Base-by-base conservation (phyloP, 2,888 invertebrate species). In the Deilephila porcellus region DNA sequence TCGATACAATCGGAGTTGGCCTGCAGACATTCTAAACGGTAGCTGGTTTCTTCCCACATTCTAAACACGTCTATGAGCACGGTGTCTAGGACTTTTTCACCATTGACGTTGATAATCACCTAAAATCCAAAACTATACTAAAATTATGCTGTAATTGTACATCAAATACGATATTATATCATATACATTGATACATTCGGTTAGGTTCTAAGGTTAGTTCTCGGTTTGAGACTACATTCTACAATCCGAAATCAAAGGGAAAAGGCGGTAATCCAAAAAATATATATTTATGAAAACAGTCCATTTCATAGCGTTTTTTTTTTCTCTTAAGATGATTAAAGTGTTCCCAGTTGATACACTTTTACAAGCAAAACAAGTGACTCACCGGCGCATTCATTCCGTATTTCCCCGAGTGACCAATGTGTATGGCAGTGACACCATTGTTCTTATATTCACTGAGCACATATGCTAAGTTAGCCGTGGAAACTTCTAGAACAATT, bases 31-130 rank as follows among this genome's bases (percentile, higher is more conserved):
- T 99, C 99, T 72, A 99, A 90, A 79, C 96, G 96, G 87, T 97
- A 98, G 90, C 99, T 99, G 0, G 99, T 99, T 87, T 98, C 98
- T 90, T 99, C 99, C 99, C 99, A 99, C 86, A 97, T 96, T 83
- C 96, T 96, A 90, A 97, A 97, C 60, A 98, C 93, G 0, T 96
- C 93, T 52, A 96, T 93, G 73, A 98, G 95, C 19, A 95, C 93
- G 4, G 96, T 96, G 74, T 96, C 92, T 3, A 98, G 85, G 11
- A 97, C 95, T 72, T 93, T 84, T 64, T 92, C 85, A 14, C 95
- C 96, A 76, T 96, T 96, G 0, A 97, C 95, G 64, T 93, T 91
- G n/a, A 98, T 85, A 45, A 85, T 84, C 3, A 97, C 91, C 90
- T 92, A 76, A 74, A 81, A 74, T 70, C 73, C 74, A 73, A 73